Evolutionary conservation across 2,797 vertebrate genomes (phyloP).

Genomic region (Lutjanus argentimaculatus): DNA sequence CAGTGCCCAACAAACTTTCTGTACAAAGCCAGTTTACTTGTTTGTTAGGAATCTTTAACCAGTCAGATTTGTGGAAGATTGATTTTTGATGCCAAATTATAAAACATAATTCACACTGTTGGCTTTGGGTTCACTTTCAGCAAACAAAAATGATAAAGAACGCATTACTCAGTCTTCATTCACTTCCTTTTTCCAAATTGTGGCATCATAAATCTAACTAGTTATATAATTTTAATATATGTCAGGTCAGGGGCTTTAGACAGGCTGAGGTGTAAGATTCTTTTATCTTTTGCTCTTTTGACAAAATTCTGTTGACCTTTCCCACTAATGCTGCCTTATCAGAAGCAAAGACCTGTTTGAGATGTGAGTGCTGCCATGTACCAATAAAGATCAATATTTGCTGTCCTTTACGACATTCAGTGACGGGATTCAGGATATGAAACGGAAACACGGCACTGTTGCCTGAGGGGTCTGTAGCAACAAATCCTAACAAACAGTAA

Average conservation of each 20-base stretch:
- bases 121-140: not conserved
- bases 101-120: not conserved
- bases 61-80: not conserved
- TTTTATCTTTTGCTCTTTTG: conserved; percentile 48
- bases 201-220: conserved; percentile 8
- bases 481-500: conserved; percentile 60
- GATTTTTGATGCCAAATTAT: not conserved
- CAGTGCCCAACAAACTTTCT: not conserved
- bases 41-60: not conserved
- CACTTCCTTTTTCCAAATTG: not conserved
- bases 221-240: conserved; percentile 44
- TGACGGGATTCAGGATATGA: conserved; percentile 79
- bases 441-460: conserved; percentile 47
- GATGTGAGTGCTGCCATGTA: conserved; percentile 23
- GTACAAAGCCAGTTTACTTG: not conserved
- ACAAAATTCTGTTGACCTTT: conserved; percentile 57
- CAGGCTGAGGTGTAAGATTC: not conserved
- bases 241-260: not conserved
- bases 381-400: conserved; percentile 80
- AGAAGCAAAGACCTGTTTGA: conserved; percentile 45
- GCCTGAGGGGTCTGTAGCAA: conserved; percentile 53
- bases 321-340: conserved; percentile 38
- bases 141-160: not conserved
- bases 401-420: conserved; percentile 67
- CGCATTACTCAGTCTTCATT: not conserved